Percentiles rank a stretch among this genome's conserved stretches.
Conservation (phyloP, 1,140 invertebrate species). For the Meloidogyne chitwoodi region DNA sequence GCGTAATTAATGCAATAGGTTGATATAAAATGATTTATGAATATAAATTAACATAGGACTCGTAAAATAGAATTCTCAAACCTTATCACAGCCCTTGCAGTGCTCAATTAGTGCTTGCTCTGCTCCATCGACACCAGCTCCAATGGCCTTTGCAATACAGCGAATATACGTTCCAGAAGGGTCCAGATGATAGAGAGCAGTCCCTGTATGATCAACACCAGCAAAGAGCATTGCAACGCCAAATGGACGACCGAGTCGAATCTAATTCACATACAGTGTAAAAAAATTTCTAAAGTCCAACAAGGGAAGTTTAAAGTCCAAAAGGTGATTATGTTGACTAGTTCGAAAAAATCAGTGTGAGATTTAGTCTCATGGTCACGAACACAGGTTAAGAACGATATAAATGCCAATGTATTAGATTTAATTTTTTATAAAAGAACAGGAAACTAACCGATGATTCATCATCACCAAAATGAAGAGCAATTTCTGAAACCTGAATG, state of each 20-base stretch:
- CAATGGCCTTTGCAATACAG: conserved; percentile 97
- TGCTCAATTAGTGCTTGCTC: conserved; percentile 88
- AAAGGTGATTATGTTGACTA: too few relatives aligned
- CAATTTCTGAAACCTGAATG: conserved; percentile 77
- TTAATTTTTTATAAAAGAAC: too few relatives aligned
- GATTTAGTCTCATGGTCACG: too few relatives aligned
- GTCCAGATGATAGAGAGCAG: conserved; percentile 83
- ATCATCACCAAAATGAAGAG: conserved; percentile 95
- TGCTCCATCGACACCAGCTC: conserved; percentile 96
- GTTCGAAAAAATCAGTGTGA: too few relatives aligned
- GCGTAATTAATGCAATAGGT: too few relatives aligned
- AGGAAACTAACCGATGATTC: conserved; percentile 72
- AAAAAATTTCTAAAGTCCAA: background rate
- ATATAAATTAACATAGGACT: too few relatives aligned
- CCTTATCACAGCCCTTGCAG: conserved; percentile 77
- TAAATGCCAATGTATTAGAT: too few relatives aligned
- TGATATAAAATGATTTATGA: conserved; percentile 3
- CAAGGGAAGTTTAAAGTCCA: too few relatives aligned
- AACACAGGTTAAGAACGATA: too few relatives aligned
- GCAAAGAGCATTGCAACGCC: conserved; percentile 79
- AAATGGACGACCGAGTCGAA: conserved; percentile 81
- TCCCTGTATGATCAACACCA: conserved; percentile 66
- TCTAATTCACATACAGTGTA: conserved; percentile 17
- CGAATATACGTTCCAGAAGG: conserved; percentile 93
- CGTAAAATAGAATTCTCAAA: conserved; percentile 57